Base-by-base conservation (phyloP, 2,888 invertebrate genomes). In the Hirtodrosophila histrioides region DNA sequence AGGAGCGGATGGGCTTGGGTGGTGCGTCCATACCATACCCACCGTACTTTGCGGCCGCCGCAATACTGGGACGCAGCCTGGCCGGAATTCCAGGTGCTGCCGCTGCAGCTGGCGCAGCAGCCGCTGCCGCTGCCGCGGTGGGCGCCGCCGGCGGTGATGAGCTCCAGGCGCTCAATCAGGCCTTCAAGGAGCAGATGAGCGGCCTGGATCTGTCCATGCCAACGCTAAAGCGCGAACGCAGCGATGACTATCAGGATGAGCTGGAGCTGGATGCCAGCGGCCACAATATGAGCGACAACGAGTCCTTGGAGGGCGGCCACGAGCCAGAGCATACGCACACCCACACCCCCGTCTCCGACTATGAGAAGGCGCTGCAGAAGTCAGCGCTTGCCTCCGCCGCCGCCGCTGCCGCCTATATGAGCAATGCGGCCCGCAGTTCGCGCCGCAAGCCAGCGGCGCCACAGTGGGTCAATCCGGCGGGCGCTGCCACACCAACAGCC, bases 391-490 rank as follows among this genome's bases (percentile, higher is more conserved):
- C 86, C 48, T 83, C 78, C 4, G 76, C 82, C 0, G 75, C 76
- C 0, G 76, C 86, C 11, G 80, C 63, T 69, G 89, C 63, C 61
- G 89, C 73, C 9, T 80, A 82, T 46, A 76, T 85, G 78, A 75
- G 79, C 76, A 75, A 89, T 73, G 68, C 88, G 56, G 68, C 86
- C 61, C 62, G 88, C 46, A 71, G 87, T 31, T 96, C 95, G 57
- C 93, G 97, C 70, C 94, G 98, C 87, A 99, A 99, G 93, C 97
- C 98, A 0, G 98, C 97, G 1, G 98, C 98, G 54, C 98, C 99
- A 2, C 98, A 99, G 92, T 98, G 98, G 97, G 97, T 98, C 4
- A 98, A 98, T 92, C 98, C 98, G 0, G 90, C 90, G 0, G 88
- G 57, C 3, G 72, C 78, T 3, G 57, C 72, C 10, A 75, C 81